Evolutionary conservation across 2,888 invertebrate species (phyloP), one percentile per base, ranked within the genome.

Genomic region (Xanthia togata): DNA sequence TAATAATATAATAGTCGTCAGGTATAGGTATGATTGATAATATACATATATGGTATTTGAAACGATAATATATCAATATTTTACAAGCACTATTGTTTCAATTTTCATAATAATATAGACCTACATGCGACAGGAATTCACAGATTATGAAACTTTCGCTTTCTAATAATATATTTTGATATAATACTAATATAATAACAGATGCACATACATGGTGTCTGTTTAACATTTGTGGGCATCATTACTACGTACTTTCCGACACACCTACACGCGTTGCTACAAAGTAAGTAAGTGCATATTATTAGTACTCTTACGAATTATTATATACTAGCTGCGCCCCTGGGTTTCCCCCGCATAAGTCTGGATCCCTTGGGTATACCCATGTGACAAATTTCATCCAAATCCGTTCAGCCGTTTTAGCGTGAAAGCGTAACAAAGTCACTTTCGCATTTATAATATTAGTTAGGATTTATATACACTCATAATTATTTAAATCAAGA

Each of bases 61-160:
- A 63, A 73, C n/a, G n/a, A 47, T 70, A 57, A 23, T 23, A 26
- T 64, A 35, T 57, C n/a, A 63, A 63, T 64, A 55, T 14, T 41
- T 47, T 26, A 38, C 38, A 72, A 79, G 53, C 55, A 23, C 31
- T 50, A 63, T 62, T 63, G 62, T 77, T 71, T 31, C 47, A n/a
- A 50, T 72, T n/a, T 71, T 55, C 26, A 79, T 55, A 63, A 78
- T 53, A 68, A 76, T 60, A 60, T 78, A 60, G 44, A 53, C 47
- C n/a, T n/a, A n/a, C n/a, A 26, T 31, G n/a, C 14, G 57, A 50
- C 38, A 31, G 14, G 23, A 35, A 23, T 4, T 65, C 31, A 26
- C 12, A 55, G 72, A 17, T 44, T 70, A 38, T 50, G 26, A 80
- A 50, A 57, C 55, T 41, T n/a, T 31, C 20, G 17, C 31, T 31